These are phyloP conservation scores for Desoria tigrina DNA, from an alignment of 2,888 invertebrate species.

Conservation along the genomic window DNA sequence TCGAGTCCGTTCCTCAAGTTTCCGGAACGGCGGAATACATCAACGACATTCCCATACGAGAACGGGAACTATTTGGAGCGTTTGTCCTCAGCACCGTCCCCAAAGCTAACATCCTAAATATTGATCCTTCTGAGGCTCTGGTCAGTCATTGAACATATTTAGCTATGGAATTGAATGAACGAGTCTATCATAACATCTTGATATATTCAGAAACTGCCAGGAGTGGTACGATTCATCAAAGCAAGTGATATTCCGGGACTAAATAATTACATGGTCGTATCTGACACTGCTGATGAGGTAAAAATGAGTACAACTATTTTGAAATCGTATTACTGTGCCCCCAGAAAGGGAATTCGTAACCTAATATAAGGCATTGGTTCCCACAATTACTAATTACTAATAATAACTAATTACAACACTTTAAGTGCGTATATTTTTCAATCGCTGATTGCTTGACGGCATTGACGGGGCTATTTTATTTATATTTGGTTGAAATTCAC, in stretches of 20 bases:
- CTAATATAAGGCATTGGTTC: neutral
- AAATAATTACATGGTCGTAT: conserved; percentile 43
- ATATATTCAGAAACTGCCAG: conserved; percentile 63
- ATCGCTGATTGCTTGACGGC: too few relatives aligned
- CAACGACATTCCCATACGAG: conserved; percentile 57
- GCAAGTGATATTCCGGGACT: conserved; percentile 62
- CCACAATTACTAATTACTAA: too few relatives aligned
- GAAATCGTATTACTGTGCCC: neutral
- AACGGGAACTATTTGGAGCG: conserved; percentile 56
- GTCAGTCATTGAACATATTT: conserved; percentile 41
- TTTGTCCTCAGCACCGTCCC: conserved; percentile 56
- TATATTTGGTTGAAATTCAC: neutral
- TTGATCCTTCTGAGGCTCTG: conserved; percentile 56
- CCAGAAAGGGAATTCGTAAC: neutral
- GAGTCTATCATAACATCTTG: too few relatives aligned
- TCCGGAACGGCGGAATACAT: conserved; percentile 72
- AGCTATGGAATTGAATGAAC: too few relatives aligned
- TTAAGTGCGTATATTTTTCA: too few relatives aligned
- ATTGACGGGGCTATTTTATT: too few relatives aligned
- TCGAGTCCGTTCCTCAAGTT: conserved; percentile 69
- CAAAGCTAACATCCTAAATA: conserved; percentile 55
- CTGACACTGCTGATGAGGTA: conserved; percentile 38
- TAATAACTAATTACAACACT: too few relatives aligned
- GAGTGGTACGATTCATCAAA: conserved; percentile 67
- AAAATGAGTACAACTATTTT: neutral